Conservation (phyloP, 1,140 invertebrate species). For the Trichoplusia ni region DNA sequence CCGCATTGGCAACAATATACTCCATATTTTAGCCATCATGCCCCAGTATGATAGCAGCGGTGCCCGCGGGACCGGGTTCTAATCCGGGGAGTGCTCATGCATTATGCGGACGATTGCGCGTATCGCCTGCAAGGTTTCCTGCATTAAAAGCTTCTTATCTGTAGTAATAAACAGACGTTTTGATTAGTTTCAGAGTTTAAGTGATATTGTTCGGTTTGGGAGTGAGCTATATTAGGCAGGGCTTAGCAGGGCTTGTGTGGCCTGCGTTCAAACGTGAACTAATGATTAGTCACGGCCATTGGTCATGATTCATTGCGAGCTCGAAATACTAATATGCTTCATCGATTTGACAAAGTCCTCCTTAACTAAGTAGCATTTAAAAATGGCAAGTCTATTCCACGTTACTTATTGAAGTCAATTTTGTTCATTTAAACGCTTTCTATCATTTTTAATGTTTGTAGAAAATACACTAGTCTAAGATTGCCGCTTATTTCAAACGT, state of each 20-base stretch:
- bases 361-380: no score
- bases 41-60: neutral
- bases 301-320: no score
- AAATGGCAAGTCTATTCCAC: no score
- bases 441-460: no score
- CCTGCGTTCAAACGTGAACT: neutral
- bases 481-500: no score
- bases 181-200: neutral
- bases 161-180: constrained; percentile 5
- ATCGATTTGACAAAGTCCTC: no score
- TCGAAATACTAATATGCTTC: no score
- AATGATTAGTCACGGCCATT: no score
- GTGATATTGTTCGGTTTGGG: neutral
- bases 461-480: no score
- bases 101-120: neutral
- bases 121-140: neutral
- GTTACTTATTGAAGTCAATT: no score
- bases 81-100: constrained; percentile 26
- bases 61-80: constrained; percentile 23
- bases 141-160: constrained; percentile 20
- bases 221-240: no score
- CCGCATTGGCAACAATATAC: neutral
- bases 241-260: neutral
- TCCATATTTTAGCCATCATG: constrained; percentile 11
- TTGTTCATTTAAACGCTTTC: no score